phyloP scores from a whole-genome alignment of 1,140 invertebrate genomes.

The Heliothis virescens region DNA sequence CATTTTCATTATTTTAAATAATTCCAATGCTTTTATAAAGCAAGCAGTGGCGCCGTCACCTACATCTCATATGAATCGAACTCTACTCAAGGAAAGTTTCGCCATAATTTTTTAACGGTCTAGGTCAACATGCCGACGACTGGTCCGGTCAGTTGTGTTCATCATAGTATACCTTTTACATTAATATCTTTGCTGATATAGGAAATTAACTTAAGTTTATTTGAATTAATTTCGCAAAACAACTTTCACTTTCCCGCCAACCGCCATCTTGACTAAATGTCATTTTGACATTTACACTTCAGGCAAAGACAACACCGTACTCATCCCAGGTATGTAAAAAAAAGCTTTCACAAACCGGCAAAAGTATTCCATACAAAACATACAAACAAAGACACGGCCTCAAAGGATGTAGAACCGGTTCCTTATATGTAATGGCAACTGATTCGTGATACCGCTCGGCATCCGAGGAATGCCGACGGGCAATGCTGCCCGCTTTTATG shows the following conservation, averaged over 20 bases:
- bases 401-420: conserved; percentile 60
- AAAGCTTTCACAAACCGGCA: conserved; percentile 40
- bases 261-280: neutral
- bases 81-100: conserved; percentile 4
- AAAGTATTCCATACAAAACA: conserved; percentile 47
- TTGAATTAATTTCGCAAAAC: neutral
- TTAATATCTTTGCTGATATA: neutral
- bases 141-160: neutral
- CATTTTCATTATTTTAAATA: too few relatives aligned
- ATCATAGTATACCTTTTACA: neutral
- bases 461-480: conserved; percentile 51
- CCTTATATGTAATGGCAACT: conserved; percentile 48
- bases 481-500: conserved; percentile 40
- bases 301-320: neutral
- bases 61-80: neutral
- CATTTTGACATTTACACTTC: neutral
- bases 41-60: neutral
- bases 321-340: conserved; percentile 44
- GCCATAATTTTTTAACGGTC: neutral
- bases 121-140: neutral
- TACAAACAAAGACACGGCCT: conserved; percentile 48
- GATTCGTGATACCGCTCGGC: conserved; percentile 51
- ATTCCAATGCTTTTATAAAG: neutral
- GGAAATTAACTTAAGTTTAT: conserved; percentile 13
- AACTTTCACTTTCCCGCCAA: neutral